Evolutionary conservation across 2,888 invertebrate species (phyloP), one percentile per base, ranked within the genome.

Genomic region (Serripes groenlandicus): DNA sequence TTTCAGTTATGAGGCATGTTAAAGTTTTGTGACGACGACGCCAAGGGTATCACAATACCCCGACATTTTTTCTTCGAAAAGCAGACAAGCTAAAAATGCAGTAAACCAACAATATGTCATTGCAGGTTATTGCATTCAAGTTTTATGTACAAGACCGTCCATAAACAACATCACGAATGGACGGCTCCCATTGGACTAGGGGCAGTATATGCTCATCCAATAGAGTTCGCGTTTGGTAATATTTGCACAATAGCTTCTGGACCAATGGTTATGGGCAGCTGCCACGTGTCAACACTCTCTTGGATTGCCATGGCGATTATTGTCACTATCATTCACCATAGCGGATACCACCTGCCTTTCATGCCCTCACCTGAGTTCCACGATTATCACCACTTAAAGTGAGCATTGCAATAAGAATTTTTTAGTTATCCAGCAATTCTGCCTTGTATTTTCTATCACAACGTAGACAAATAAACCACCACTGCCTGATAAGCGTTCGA

Each of bases 131-230:
- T 97, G 35, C 97, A 98, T 92, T 96, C 96, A 89, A 96, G 96
- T 80, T 95, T 95, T 86, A 94, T 98, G 75, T 98, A 97, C 95
- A 97, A 97, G 92, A 96, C 96, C 91, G 97, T 97, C 86, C 98
- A 98, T 94, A 98, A 98, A 94, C 96, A 96, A 91, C 98, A 98
- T 93, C 98, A 98, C 91, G 97, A 97, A 94, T 98, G 97, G 97
- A 97, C 97, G 2, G 97, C 97, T 0, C 97, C 98, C 0, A 96
- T 98, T 72, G 97, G 97, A 7, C 96, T 97, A 1, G 97, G 97
- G 0, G 97, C 97, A 9, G 95, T 97, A 49, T 97, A 97, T 94
- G 97, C 97, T 88, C 97, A 97, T 95, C 97, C 97, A 0, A 94
- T 97, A 49, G 95, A 95, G 83, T 97, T 97, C 94, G 95, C 97